A percentile compares a stretch with the other conserved stretches of the same genome.
Evolutionary conservation across 2,797 vertebrate species (phyloP).

Genomic region (Protosalanx chinensis): DNA sequence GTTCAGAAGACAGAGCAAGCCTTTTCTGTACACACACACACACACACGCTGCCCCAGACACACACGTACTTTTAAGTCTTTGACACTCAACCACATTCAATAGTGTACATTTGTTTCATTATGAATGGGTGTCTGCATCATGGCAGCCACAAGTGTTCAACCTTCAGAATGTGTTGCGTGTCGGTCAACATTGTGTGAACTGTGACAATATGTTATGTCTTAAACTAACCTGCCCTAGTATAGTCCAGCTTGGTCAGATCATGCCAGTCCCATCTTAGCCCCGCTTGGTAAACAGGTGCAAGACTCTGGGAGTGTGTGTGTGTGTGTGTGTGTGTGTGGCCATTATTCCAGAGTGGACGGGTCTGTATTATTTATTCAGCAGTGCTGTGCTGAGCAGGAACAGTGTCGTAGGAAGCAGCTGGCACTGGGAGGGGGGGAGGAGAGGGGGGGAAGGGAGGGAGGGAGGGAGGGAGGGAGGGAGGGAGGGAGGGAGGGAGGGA

Average conservation of each 20-base stretch:
- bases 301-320: slow-evolving; percentile 49
- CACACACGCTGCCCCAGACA: background rate
- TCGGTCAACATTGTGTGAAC: background rate
- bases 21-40: slow-evolving; percentile 1
- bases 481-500: too few relatives aligned
- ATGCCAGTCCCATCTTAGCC: slow-evolving; percentile 53
- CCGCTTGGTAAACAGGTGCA: slow-evolving; percentile 69
- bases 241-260: slow-evolving; percentile 34
- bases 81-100: too few relatives aligned
- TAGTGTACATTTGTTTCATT: background rate
- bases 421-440: slow-evolving; percentile 28
- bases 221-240: slow-evolving; percentile 20
- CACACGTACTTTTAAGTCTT: too few relatives aligned
- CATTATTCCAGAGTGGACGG: slow-evolving; percentile 73
- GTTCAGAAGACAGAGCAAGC: too few relatives aligned
- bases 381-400: slow-evolving; percentile 53
- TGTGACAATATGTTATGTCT: slow-evolving; percentile 12
- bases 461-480: background rate
- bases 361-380: slow-evolving; percentile 80
- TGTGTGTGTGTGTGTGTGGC: slow-evolving; percentile 35
- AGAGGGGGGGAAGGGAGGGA: too few relatives aligned
- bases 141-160: background rate
- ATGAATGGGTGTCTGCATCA: background rate
- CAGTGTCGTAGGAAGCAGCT: slow-evolving; percentile 63
- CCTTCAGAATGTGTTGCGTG: background rate